Percentiles rank a stretch among this genome's conserved stretches.
Conservation (phyloP, 2,888 invertebrate genomes). For the Sussaba pulchella region DNA sequence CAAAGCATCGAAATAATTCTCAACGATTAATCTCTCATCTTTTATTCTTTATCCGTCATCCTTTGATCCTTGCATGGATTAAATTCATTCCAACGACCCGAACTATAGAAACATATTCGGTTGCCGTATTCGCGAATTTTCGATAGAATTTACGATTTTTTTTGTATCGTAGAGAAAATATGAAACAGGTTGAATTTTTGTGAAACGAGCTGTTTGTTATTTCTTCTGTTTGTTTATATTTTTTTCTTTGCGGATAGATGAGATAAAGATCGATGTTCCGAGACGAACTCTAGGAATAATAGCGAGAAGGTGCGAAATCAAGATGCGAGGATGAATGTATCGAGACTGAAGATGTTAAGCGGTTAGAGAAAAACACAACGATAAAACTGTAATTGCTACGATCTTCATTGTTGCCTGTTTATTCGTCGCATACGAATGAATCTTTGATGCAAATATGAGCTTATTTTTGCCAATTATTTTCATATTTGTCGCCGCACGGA, state of each 20-base stretch:
- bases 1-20: constrained; percentile 68
- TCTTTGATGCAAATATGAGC: constrained; percentile 1
- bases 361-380: not conserved
- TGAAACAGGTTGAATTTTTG: not conserved
- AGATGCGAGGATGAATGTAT: not conserved
- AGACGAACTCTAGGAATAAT: too few species aligned
- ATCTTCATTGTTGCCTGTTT: not conserved
- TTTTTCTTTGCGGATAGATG: too few species aligned
- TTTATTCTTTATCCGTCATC: not conserved
- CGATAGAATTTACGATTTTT: not conserved
- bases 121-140: not conserved
- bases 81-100: not conserved
- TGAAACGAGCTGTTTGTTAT: not conserved
- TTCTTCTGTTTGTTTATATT: too few species aligned
- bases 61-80: not conserved
- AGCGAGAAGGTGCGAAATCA: not conserved
- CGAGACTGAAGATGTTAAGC: not conserved
- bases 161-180: not conserved
- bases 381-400: not conserved
- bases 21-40: constrained; percentile 65
- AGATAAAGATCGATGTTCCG: too few species aligned
- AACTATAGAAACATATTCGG: constrained; percentile 14
- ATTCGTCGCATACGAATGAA: not conserved
- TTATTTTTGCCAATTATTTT: not conserved
- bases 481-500: not conserved